Base-by-base conservation (phyloP, 2,888 invertebrate genomes). In the Loripinus fragilis region DNA sequence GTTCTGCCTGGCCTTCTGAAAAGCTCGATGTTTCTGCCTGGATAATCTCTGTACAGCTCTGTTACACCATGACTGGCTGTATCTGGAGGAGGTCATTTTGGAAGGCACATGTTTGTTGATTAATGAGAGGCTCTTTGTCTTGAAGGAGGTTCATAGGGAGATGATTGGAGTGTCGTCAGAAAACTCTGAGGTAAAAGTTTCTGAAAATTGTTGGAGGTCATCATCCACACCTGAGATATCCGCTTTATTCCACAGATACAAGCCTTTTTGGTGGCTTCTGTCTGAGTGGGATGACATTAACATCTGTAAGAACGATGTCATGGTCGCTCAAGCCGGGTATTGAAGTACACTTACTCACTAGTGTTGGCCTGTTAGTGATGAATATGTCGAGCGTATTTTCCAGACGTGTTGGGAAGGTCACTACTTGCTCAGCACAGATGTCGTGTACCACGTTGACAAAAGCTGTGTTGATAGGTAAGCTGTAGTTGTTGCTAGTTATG, bases 311-410 rank as follows among this genome's bases (percentile, higher is more conserved):
- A 2, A 76, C 70, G 17, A 55, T 48, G 20, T 77, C 74, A 41
- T 80, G 71, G 68, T 77, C 80, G 23, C 73, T 73, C n/a, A 80
- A 23, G 20, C 74, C 76, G 52, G n/a, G 65, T 25, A n/a, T 25
- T 30, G 12, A 15, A 12, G 48, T 64, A 23, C 67, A 67, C 45
- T 42, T 30, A n/a, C 35, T 60, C 15, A 77, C 55, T 71, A 64
- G 65, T 17, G 70, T 42, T 23, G 73, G 71, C 15, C 71, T 42
- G 30, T 74, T 78, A 3, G 74, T 74, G 48, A 30, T 60, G 55
- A 78, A 71, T 20, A 78, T 50, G 35, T 74, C 70, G 15, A 74
- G 55, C 1, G 60, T 66, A 48, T 78, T 73, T 25, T 70, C 64
- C 33, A 33, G 25, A 3, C 52, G 52, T 15, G 52, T 52, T 52